Base-by-base conservation (phyloP, 2,797 vertebrate genomes). In the Mus minutoides region DNA sequence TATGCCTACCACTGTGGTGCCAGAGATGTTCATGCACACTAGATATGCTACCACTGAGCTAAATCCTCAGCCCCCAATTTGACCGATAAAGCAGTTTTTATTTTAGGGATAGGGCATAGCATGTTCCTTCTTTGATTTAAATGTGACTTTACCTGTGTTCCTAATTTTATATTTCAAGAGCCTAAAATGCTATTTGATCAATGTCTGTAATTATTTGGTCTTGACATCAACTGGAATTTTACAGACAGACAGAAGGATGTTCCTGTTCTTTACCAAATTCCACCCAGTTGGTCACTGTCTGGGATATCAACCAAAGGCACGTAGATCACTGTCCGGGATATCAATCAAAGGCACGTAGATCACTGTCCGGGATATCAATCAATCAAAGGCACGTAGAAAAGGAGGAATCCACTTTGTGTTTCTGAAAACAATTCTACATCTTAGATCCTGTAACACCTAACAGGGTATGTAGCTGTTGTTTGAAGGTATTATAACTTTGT, bases 91-190 rank as follows among this genome's bases (percentile, higher is more conserved):
- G 43, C 79, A 90, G 46, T 22, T 4, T 22, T 4, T 89, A 43
- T 62, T 96, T 96, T 64, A 92, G 69, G 24, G 21, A 56, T 37
- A 90, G 29, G 34, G 14, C 0, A 82, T 49, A 17, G 12, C 73
- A 22, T 69, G 14, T 40, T 85, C 43, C 64, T 79, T 85, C 49
- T 93, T 96, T 90, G 60, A 91, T 96, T 92, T 92, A 93, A 93
- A 60, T 67, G 21, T 21, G 16, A 71, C 11, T 96, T 90, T 60
- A 37, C n/a, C n/a, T 46, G 56, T 71, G 52, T 37, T 91, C 31
- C 87, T 75, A 43, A 54, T 69, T 95, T 94, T 80, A 56, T 34
- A 85, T 67, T 87, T 49, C 58, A 91, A 92, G 34, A 78, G 46
- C 64, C 91, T 96, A 82, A 93, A 96, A 91, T 82, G 67, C 14